Percentiles rank a stretch among this genome's conserved stretches.
These are phyloP conservation scores for Dicranocentrus wangi DNA, from an alignment of 2,888 invertebrate species.

Conservation along the genomic window DNA sequence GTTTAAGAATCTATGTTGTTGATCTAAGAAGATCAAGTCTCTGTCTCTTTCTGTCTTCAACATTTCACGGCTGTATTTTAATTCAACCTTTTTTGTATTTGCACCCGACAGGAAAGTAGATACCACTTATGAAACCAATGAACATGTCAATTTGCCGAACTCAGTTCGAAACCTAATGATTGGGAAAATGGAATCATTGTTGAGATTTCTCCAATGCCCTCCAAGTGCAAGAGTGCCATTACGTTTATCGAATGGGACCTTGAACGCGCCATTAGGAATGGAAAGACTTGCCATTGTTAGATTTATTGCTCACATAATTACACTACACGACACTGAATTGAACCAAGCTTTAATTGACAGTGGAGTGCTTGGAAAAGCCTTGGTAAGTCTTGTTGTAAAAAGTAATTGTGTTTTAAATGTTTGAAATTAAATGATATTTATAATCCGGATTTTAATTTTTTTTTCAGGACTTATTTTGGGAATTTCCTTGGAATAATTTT, in stretches of 20 bases:
- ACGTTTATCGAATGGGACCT: constrained; percentile 79
- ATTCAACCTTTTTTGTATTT: neutral
- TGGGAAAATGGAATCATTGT: constrained; percentile 43
- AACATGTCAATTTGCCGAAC: constrained; percentile 44
- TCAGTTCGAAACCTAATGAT: constrained; percentile 33
- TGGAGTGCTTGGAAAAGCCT: constrained; percentile 57
- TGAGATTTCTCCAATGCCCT: constrained; percentile 59
- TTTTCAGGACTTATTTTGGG: constrained; percentile 88
- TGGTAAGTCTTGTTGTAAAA: constrained; percentile 50
- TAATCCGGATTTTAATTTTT: neutral
- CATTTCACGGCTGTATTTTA: too few species aligned
- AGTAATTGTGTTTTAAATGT: neutral
- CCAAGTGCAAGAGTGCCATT: constrained; percentile 41
- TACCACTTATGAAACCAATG: constrained; percentile 53
- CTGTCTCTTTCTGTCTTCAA: too few species aligned
- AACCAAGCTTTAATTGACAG: constrained; percentile 74
- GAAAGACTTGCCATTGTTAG: constrained; percentile 87
- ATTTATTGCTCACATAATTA: constrained; percentile 84
- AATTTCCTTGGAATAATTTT: constrained; percentile 95
- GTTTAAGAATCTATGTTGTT: too few species aligned
- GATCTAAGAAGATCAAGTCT: too few species aligned
- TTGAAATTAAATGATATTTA: neutral
- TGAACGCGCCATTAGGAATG: constrained; percentile 86
- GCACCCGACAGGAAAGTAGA: constrained; percentile 46
- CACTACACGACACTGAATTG: constrained; percentile 83